Conservation (phyloP, 2,797 vertebrate species). For the Oreochromis grahami region DNA sequence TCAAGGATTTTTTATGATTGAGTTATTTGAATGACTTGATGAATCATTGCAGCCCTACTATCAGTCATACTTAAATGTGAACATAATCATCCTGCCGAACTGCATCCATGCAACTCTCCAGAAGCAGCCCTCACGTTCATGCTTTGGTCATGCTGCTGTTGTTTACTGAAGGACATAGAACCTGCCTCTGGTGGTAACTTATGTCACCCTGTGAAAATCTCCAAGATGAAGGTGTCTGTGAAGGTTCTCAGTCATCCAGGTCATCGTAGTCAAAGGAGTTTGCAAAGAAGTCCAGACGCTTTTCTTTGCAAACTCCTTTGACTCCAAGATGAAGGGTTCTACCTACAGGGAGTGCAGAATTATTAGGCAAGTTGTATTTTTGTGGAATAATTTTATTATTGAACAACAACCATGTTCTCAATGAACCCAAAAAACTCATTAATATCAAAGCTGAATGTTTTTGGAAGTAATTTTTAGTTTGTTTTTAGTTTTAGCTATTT, state of each 20-base stretch:
- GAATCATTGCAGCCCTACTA: not conserved
- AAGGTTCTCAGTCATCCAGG: too few relatives aligned
- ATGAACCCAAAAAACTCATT: too few relatives aligned
- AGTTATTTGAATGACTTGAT: not conserved
- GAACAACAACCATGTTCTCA: too few relatives aligned
- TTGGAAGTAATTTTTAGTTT: too few relatives aligned
- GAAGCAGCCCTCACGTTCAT: constrained; percentile 17
- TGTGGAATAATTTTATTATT: too few relatives aligned
- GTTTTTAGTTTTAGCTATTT: too few relatives aligned
- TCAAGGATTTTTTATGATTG: not conserved
- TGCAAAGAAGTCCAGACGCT: too few relatives aligned
- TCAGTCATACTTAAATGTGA: not conserved
- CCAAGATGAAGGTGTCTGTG: constrained; percentile 31
- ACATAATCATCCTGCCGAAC: not conserved
- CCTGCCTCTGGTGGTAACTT: constrained; percentile 33
- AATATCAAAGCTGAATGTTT: too few relatives aligned
- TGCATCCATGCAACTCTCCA: constrained; percentile 13
- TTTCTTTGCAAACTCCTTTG: too few relatives aligned
- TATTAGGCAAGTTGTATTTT: too few relatives aligned
- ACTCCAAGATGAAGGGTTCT: too few relatives aligned
- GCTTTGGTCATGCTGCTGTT: not conserved
- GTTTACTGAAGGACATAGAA: constrained; percentile 47
- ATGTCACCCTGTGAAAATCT: constrained; percentile 43
- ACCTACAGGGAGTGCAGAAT: not conserved
- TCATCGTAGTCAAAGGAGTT: too few relatives aligned